These are phyloP conservation scores for Drosophila melanosoma DNA, from an alignment of 2,888 invertebrate species.

Conservation along the genomic window DNA sequence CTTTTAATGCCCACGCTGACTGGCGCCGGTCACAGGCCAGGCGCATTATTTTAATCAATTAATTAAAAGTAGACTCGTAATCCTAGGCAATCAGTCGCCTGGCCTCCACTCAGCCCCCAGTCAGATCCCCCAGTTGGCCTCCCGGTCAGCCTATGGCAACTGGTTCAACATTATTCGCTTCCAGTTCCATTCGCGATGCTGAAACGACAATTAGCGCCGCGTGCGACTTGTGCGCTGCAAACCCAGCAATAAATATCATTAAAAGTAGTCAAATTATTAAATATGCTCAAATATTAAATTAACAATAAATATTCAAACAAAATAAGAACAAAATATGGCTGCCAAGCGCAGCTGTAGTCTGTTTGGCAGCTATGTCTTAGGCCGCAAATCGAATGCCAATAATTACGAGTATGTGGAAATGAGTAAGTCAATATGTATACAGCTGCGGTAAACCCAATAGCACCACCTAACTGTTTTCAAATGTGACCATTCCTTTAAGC, in stretches of 20 bases:
- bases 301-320: background rate
- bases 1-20: slow-evolving; percentile 15
- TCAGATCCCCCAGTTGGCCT: background rate
- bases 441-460: background rate
- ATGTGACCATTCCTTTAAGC: rapidly evolving
- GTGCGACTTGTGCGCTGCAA: slow-evolving; percentile 28
- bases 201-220: slow-evolving; percentile 74
- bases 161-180: slow-evolving; percentile 18
- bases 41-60: slow-evolving; percentile 74
- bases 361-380: slow-evolving; percentile 58
- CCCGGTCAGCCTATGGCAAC: slow-evolving; percentile 9
- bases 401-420: slow-evolving; percentile 70
- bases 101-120: slow-evolving; percentile 5
- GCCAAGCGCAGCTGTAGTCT: slow-evolving; percentile 53
- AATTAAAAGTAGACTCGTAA: slow-evolving; percentile 60
- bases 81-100: slow-evolving; percentile 49
- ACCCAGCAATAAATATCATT: slow-evolving; percentile 32
- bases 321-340: slow-evolving; percentile 44
- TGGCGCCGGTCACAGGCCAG: slow-evolving; percentile 19
- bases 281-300: background rate
- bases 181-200: slow-evolving; percentile 75
- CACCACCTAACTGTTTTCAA: background rate
- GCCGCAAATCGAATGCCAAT: slow-evolving; percentile 28
- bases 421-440: slow-evolving; percentile 60
- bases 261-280: slow-evolving; percentile 19